Evolutionary conservation across 2,113 vertebrate genomes (phyloP).

Genomic region (Coregonus clupeaformis): DNA sequence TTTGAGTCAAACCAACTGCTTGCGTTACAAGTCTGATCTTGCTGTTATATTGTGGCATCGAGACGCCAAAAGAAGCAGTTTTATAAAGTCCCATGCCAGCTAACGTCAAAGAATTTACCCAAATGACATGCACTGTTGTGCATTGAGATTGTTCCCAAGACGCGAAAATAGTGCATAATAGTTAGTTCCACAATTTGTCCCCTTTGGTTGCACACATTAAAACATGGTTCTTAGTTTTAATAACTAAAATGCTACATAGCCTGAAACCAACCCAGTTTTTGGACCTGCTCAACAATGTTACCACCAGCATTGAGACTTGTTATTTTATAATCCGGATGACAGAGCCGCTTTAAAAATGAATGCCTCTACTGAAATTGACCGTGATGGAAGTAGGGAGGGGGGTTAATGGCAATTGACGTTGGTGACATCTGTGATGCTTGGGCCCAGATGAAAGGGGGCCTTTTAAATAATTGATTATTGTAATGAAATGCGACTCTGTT

Average conservation of each 20-base stretch:
- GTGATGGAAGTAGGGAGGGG: slow-evolving; percentile 19
- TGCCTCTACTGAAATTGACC: slow-evolving; percentile 61
- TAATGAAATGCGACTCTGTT: slow-evolving; percentile 65
- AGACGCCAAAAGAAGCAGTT: slow-evolving; percentile 44
- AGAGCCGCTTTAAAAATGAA: slow-evolving; percentile 68
- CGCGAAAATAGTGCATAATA: background rate
- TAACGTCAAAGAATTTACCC: slow-evolving; percentile 30
- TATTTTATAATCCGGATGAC: slow-evolving; percentile 51
- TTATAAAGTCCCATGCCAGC: slow-evolving; percentile 28
- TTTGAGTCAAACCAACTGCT: background rate
- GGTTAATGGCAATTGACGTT: slow-evolving; percentile 39
- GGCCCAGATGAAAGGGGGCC: slow-evolving; percentile 59
- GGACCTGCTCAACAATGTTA: slow-evolving; percentile 25
- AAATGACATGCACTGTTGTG: slow-evolving; percentile 23
- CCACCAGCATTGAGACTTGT: slow-evolving; percentile 20
- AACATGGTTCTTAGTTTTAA: background rate
- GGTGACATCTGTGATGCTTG: slow-evolving; percentile 67
- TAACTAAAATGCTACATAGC: background rate
- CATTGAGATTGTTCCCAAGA: slow-evolving; percentile 12
- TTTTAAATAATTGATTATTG: slow-evolving; percentile 75
- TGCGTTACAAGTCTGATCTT: slow-evolving; percentile 22
- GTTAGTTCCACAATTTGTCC: background rate
- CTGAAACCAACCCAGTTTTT: background rate
- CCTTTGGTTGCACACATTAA: background rate
- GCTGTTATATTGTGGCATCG: slow-evolving; percentile 4